phyloP scores from a whole-genome alignment of 2,113 vertebrate species.

The Lichenostomus cassidix region DNA sequence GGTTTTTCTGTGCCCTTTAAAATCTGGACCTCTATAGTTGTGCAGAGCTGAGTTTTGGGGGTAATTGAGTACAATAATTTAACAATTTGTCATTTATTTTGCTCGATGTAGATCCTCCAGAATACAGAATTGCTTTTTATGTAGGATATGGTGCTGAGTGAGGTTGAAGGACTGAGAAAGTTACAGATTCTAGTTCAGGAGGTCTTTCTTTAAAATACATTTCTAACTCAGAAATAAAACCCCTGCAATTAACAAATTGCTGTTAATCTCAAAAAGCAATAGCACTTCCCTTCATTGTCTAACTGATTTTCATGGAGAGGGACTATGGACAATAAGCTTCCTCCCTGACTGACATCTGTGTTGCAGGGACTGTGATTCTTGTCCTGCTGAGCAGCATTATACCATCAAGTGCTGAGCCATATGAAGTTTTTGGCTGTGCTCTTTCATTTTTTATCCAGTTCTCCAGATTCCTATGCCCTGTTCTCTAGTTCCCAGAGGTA shows the following conservation, averaged over 20 bases:
- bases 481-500: constrained; percentile 76
- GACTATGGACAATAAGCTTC: not conserved
- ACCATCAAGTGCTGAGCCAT: constrained; percentile 28
- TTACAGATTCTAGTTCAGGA: not conserved
- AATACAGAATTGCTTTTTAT: not conserved
- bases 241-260: not conserved
- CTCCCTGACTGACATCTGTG: not conserved
- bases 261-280: not conserved
- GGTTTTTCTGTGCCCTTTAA: not conserved
- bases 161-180: not conserved
- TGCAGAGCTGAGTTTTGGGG: not conserved
- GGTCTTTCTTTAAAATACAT: not conserved
- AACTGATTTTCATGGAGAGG: not conserved
- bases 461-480: constrained; percentile 61
- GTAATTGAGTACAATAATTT: not conserved
- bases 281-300: not conserved
- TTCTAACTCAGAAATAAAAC: not conserved
- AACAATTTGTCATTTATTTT: not conserved
- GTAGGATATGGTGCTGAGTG: not conserved
- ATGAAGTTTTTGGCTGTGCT: constrained; percentile 48
- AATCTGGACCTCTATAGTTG: not conserved
- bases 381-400: constrained; percentile 40
- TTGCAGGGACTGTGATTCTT: constrained; percentile 21
- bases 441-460: constrained; percentile 10
- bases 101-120: not conserved